Percentiles rank a stretch among this genome's conserved stretches.
Conservation (phyloP, 23 tunicate genomes). For the Aplidium turbinatum region DNA sequence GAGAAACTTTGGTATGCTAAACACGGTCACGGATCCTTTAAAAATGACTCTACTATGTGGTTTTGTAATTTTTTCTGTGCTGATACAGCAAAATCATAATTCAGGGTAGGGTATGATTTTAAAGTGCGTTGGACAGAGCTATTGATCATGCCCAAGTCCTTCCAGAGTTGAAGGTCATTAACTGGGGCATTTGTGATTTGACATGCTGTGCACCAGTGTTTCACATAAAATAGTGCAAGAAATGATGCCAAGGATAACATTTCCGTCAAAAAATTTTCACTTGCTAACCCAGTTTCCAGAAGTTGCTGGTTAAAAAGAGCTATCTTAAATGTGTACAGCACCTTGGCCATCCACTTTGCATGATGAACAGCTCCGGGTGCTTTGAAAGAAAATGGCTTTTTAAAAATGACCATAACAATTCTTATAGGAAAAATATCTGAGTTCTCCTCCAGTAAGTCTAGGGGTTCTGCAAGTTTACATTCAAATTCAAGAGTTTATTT, state of each 20-base stretch:
- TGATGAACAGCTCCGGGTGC: conserved; percentile 24
- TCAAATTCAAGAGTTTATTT: no score
- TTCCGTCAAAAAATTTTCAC: neutral
- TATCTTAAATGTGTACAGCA: conserved; percentile 22
- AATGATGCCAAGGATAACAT: conserved; percentile 14
- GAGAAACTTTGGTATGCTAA: no score
- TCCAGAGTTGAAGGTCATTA: neutral
- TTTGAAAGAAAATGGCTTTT: no score
- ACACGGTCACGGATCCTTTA: no score
- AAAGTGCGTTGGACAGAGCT: neutral
- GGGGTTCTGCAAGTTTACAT: no score
- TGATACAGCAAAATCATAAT: neutral
- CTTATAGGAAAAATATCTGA: no score
- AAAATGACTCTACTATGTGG: no score
- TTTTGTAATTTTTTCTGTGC: conserved; percentile 12
- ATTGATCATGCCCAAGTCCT: neutral
- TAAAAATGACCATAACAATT: no score
- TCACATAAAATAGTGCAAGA: conserved; percentile 27
- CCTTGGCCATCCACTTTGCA: conserved; percentile 26
- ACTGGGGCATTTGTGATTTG: conserved; percentile 4
- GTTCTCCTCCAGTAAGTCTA: no score
- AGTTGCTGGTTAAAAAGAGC: conserved; percentile 23
- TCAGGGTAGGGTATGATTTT: conserved; percentile 1
- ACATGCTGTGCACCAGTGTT: conserved; percentile 18
- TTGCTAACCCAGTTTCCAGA: conserved; percentile 3